A percentile compares a stretch with the other conserved stretches of the same genome.
phyloP scores from a whole-genome alignment of 2,888 invertebrate genomes.

The Prenolepis imparis region DNA sequence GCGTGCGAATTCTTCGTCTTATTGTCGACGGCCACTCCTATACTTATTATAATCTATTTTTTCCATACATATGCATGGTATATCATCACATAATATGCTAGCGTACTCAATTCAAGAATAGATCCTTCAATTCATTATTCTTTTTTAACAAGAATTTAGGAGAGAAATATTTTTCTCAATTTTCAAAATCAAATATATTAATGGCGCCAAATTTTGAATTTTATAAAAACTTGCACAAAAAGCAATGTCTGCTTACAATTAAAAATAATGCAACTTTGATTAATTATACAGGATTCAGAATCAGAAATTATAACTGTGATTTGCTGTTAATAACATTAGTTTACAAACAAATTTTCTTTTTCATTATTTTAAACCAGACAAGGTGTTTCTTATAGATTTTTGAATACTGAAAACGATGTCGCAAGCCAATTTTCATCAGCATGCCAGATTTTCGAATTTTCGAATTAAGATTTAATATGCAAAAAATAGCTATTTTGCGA shows the following conservation, averaged over 20 bases:
- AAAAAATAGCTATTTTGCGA: too few species aligned
- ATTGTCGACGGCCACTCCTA: constrained; percentile 35
- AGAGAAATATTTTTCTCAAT: background rate
- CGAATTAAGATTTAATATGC: too few species aligned
- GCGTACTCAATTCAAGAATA: background rate
- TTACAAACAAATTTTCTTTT: too few species aligned
- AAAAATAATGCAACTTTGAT: background rate
- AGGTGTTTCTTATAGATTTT: too few species aligned
- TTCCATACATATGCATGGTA: background rate
- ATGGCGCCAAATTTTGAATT: background rate
- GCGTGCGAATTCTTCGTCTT: constrained; percentile 27
- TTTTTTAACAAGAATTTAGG: background rate
- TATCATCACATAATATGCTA: background rate
- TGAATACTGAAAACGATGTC: too few species aligned
- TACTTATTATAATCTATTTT: constrained; percentile 5
- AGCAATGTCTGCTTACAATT: background rate
- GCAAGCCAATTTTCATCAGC: too few species aligned
- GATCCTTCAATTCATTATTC: background rate
- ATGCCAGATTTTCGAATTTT: too few species aligned
- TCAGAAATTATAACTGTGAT: background rate
- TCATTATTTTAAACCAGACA: too few species aligned
- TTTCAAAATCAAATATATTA: background rate
- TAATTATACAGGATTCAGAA: background rate
- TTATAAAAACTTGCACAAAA: background rate
- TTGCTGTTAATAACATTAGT: background rate